Evolutionary conservation across 2,113 vertebrate species (phyloP), one percentile per base, ranked within the genome.

Genomic region (Pogonocichla stellata): DNA sequence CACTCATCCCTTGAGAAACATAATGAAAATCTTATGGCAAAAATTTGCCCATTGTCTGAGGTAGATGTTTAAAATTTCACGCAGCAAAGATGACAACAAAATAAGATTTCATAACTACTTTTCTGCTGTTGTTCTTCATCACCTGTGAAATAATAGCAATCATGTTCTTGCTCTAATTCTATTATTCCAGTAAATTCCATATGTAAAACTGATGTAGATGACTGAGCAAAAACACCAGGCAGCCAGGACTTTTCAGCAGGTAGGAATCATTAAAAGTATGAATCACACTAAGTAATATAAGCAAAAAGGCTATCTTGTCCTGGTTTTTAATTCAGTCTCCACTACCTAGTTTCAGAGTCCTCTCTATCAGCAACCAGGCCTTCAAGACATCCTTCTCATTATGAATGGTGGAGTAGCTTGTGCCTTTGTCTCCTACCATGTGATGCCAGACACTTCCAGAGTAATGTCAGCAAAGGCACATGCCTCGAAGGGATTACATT

Each of bases 201-300:
- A 73, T 73, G 66, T 93, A 92, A 93, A 96, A 94, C 78, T 91
- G 91, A 95, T 92, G 54, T 74, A 48, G 71, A 61, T 93, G 87
- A 95, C 74, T 88, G 92, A 95, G 58, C 81, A 91, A 66, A 94
- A 97, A 10, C 89, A 94, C 94, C 74, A 93, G 87, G 83, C 73
- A 91, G 81, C 70, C 45, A 72, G 36, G 34, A n/a, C 69, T 92
- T 92, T 93, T 85, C 95, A 87, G 86, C 45, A 4, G 80, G 94
- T 92, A 77, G 80, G 67, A 89, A 91, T 95, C 48, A 84, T 93
- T 94, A 80, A 61, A 80, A 73, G 33, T 58, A 92, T 66, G 90
- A 92, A 93, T 90, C 64, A 92, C 33, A 81, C 3, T 4, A 92
- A 51, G 26, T 80, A 95, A 78, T 67, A 60, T 48, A 84, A 92